Percentiles rank a stretch among this genome's conserved stretches.
Conservation (phyloP, 1,140 invertebrate species). For the Drosophila suzukii region DNA sequence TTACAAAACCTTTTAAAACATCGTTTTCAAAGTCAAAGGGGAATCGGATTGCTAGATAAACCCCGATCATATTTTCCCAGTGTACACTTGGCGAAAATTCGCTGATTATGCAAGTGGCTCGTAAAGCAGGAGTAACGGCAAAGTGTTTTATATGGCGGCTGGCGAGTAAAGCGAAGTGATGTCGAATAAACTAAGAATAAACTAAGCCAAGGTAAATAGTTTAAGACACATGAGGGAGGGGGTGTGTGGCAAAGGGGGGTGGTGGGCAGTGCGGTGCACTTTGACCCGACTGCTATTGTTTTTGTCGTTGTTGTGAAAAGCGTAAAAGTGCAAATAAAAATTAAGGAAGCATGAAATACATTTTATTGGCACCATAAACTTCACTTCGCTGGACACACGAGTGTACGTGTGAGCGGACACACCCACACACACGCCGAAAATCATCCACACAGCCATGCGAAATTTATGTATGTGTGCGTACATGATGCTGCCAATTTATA, state of each 20-base stretch:
- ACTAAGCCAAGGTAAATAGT: conserved; percentile 65
- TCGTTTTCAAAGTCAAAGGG: neutral
- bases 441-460: conserved; percentile 20
- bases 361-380: conserved; percentile 85
- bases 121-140: conserved; percentile 59
- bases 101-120: conserved; percentile 71
- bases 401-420: conserved; percentile 64
- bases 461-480: conserved; percentile 7
- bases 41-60: neutral
- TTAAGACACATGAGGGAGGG: conserved; percentile 37
- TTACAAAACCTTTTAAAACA: neutral
- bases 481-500: conserved; percentile 53
- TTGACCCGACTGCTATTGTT: conserved; percentile 29
- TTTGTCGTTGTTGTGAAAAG: conserved; percentile 70
- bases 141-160: conserved; percentile 65
- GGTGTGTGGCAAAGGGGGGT: neutral
- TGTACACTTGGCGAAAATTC: conserved; percentile 46
- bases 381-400: conserved; percentile 84
- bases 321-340: conserved; percentile 84
- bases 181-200: conserved; percentile 36
- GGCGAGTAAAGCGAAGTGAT: conserved; percentile 19
- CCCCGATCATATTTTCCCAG: neutral
- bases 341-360: conserved; percentile 85
- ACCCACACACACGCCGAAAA: conserved; percentile 30
- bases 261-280: conserved; percentile 27